phyloP scores from a whole-genome alignment of 1,140 invertebrate species.

The Drosophila sechellia region DNA sequence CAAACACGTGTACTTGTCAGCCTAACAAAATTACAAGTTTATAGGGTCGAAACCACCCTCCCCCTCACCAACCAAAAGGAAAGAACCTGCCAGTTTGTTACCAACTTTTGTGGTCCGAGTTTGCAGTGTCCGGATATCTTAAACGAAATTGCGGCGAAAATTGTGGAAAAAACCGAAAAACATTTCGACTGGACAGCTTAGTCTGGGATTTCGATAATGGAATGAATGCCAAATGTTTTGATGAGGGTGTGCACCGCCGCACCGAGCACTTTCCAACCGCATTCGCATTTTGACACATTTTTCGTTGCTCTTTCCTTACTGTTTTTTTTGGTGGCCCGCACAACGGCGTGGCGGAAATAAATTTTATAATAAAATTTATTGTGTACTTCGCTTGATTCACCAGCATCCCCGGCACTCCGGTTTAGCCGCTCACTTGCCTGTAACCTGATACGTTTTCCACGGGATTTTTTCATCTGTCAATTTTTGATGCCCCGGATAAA shows the following conservation, averaged over 20 bases:
- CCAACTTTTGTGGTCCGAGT: constrained; percentile 45
- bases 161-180: constrained; percentile 29
- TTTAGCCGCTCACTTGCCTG: constrained; percentile 57
- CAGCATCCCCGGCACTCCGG: constrained; percentile 23
- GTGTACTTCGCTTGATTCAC: constrained; percentile 66
- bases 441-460: constrained; percentile 74
- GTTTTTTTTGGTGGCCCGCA: neutral
- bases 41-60: constrained; percentile 18
- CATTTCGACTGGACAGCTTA: constrained; percentile 57
- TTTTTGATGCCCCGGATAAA: constrained; percentile 47
- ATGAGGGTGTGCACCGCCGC: constrained; percentile 61
- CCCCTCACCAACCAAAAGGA: neutral
- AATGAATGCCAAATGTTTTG: constrained; percentile 82
- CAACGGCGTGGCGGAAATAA: constrained; percentile 60
- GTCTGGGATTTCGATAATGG: constrained; percentile 82
- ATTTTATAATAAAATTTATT: constrained; percentile 83
- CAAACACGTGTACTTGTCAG: constrained; percentile 80
- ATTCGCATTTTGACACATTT: constrained; percentile 81
- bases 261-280: constrained; percentile 53
- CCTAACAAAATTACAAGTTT: constrained; percentile 62
- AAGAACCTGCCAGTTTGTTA: constrained; percentile 45
- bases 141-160: constrained; percentile 40
- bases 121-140: constrained; percentile 49
- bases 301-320: neutral
- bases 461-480: constrained; percentile 65